phyloP scores from a whole-genome alignment of 2,113 vertebrate species.

The Mobula birostris region DNA sequence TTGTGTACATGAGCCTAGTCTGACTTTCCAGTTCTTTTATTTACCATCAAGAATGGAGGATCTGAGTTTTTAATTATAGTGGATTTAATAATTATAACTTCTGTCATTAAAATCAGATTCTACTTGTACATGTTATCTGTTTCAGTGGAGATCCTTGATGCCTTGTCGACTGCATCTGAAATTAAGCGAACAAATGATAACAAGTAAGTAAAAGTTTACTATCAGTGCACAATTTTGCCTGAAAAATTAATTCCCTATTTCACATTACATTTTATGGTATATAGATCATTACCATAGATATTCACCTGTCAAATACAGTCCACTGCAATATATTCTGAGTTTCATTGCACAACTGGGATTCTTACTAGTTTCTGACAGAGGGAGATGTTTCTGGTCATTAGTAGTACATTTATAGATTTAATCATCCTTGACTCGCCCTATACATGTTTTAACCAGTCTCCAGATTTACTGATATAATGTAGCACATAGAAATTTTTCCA shows the following conservation, averaged over 20 bases:
- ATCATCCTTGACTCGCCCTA: background rate
- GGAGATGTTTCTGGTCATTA: background rate
- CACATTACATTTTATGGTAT: background rate
- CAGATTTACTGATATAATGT: background rate
- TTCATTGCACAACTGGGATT: too few relatives aligned
- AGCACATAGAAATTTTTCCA: background rate
- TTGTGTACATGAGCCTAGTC: background rate
- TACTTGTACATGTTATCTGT: background rate
- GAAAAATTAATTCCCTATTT: too few relatives aligned
- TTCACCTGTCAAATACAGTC: background rate
- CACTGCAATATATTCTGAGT: background rate
- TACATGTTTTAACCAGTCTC: background rate
- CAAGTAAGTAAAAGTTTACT: background rate
- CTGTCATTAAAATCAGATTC: background rate
- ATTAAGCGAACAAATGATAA: background rate
- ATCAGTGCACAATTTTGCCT: background rate
- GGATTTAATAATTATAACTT: background rate
- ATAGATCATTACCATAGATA: background rate
- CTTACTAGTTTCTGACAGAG: background rate
- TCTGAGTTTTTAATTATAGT: background rate
- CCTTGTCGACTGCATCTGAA: background rate
- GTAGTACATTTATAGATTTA: background rate
- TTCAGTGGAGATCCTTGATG: constrained; percentile 35
- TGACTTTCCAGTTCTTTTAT: background rate
- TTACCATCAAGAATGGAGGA: background rate